Evolutionary conservation across 2,888 invertebrate genomes (phyloP).

Genomic region (Cordilura impudica): DNA sequence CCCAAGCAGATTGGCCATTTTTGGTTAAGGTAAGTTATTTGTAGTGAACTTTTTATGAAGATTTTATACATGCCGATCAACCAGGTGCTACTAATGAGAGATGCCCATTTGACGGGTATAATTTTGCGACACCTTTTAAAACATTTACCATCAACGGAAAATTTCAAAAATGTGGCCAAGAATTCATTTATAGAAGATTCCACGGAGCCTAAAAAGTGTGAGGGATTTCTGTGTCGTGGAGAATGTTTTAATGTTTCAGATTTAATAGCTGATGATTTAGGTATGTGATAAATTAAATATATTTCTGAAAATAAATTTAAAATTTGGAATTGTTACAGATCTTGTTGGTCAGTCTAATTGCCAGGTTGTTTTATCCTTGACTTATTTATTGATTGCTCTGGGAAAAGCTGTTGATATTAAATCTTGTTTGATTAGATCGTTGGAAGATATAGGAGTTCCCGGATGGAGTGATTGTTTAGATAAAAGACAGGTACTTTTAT

Average conservation of each 20-base stretch:
- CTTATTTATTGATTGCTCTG: constrained; percentile 82
- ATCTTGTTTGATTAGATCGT: constrained; percentile 81
- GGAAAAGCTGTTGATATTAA: constrained; percentile 83
- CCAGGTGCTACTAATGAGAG: constrained; percentile 86
- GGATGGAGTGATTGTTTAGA: constrained; percentile 87
- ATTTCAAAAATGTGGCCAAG: constrained; percentile 75
- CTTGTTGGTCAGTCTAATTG: constrained; percentile 79
- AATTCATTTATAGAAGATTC: constrained; percentile 75
- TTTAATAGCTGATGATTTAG: constrained; percentile 71
- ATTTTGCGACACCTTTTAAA: constrained; percentile 80
- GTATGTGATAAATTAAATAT: constrained; percentile 58
- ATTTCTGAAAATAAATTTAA: neutral
- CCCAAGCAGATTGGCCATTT: constrained; percentile 88
- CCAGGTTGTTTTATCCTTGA: constrained; percentile 82
- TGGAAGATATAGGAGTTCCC: constrained; percentile 80
- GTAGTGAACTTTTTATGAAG: neutral
- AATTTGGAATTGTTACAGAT: constrained; percentile 67
- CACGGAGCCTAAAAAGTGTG: constrained; percentile 78
- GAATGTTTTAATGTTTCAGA: constrained; percentile 80
- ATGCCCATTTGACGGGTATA: constrained; percentile 82
- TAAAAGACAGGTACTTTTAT: constrained; percentile 82
- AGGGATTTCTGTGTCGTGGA: constrained; percentile 85
- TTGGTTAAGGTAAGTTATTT: constrained; percentile 82
- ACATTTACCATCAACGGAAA: constrained; percentile 78
- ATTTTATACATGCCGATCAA: neutral